Evolutionary conservation across 2,113 vertebrate species (phyloP).

Genomic region (Planiliza haematocheilus): DNA sequence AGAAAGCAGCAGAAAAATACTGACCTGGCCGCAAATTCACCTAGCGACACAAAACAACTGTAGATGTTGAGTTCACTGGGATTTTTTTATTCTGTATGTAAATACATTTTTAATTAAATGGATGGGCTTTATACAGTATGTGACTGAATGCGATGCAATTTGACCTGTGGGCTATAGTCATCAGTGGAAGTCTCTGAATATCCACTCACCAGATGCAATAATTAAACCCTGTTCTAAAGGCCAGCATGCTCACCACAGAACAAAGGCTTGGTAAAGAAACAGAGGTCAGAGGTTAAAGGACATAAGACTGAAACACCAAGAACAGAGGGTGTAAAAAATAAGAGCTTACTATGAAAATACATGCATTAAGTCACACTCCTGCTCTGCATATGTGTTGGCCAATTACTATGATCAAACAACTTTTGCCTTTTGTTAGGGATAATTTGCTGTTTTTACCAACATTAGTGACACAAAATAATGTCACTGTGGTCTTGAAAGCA

Average conservation of each 20-base stretch:
- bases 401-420: slow-evolving; percentile 17
- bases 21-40: not conserved
- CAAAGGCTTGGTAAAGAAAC: not conserved
- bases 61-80: not conserved
- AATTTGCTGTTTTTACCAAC: slow-evolving; percentile 7
- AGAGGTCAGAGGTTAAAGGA: slow-evolving; percentile 1
- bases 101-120: slow-evolving; percentile 5
- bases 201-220: slow-evolving; percentile 11
- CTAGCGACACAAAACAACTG: not conserved
- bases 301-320: not conserved
- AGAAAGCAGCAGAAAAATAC: not conserved
- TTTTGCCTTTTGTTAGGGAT: slow-evolving; percentile 19
- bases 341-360: slow-evolving; percentile 23
- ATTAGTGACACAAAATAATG: not conserved
- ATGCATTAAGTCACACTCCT: slow-evolving; percentile 8
- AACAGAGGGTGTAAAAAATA: slow-evolving; percentile 1
- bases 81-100: not conserved
- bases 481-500: not conserved
- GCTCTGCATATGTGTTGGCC: slow-evolving; percentile 1
- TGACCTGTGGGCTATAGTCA: not conserved
- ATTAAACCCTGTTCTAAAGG: slow-evolving; percentile 11
- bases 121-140: not conserved
- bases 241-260: not conserved
- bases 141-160: too few species aligned
- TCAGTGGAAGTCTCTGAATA: not conserved